A percentile compares a stretch with the other conserved stretches of the same genome.
Evolutionary conservation across 2,113 vertebrate species (phyloP).

Genomic region (Epinephelus fuscoguttatus): DNA sequence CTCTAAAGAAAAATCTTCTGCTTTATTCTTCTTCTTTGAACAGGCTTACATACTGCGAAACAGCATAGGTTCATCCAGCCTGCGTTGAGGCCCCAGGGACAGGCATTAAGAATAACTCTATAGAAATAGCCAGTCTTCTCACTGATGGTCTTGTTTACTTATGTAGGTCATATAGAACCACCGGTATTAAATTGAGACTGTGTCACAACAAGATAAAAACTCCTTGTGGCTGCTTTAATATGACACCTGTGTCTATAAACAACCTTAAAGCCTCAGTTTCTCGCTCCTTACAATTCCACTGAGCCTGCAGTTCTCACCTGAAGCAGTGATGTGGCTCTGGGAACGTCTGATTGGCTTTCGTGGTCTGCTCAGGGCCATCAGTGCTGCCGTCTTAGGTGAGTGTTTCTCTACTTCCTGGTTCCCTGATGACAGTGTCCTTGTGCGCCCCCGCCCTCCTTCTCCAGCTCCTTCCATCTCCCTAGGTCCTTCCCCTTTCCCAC

Average conservation of each 20-base stretch:
- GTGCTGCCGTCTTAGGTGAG: constrained; percentile 91
- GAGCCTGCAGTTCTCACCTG: constrained; percentile 84
- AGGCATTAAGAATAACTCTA: no score
- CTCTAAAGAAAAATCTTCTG: no score
- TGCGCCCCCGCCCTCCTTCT: constrained; percentile 60
- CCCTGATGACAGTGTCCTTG: constrained; percentile 77
- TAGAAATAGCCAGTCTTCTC: no score
- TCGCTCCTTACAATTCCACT: not conserved
- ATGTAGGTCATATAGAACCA: no score
- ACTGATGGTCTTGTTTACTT: no score
- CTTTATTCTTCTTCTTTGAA: no score
- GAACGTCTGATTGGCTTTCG: constrained; percentile 93
- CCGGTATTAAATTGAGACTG: no score
- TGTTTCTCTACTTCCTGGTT: constrained; percentile 75
- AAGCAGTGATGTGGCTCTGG: constrained; percentile 92
- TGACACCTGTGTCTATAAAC: not conserved
- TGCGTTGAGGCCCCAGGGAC: no score
- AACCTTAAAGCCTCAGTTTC: not conserved
- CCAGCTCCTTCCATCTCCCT: constrained; percentile 69
- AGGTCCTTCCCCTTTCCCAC: constrained; percentile 81
- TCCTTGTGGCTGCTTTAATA: no score
- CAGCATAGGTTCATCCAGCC: no score
- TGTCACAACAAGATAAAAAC: no score
- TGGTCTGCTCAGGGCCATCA: constrained; percentile 93
- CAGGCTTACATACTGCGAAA: no score